Evolutionary conservation across 2,797 vertebrate species (phyloP), one percentile per base, ranked within the genome.

Genomic region (Pantherophis vulpinus): DNA sequence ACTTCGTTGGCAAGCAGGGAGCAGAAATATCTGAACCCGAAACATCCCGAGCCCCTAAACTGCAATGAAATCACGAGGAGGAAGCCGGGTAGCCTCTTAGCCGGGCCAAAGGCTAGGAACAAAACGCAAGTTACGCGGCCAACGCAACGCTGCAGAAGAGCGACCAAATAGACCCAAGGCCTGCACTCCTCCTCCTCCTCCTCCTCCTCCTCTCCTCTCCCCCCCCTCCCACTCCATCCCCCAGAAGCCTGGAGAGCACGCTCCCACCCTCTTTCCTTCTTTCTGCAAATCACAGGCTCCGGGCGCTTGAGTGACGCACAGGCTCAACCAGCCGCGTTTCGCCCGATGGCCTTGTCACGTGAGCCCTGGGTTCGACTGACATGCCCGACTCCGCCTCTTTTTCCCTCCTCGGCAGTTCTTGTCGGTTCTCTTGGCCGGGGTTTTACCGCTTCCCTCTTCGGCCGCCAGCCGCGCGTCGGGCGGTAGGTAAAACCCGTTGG

Each of bases 141-240:
- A 47, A 47, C 42, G 37, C 79, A 83, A 47, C 37, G 29, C 54
- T 20, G 7, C 54, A 20, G 1, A 4, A 32, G 55, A 56, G 55
- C 14, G 6, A 10, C 16, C 10, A 18, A 20, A 32, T 10, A 37
- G n/a, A 88, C 9, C 1, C 54, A 18, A 88, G 87, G 58, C 10
- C 56, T 83, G 42, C 79, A 32, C 13, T 23, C 16, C 87, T 51
- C 27, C 83, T 23, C 11, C 42, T 56, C n/a, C 10, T 29, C 7
- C 29, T 32, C 32, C 32, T 37, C 32, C 32, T 37, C 32, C n/a
- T n/a, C n/a, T n/a, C 5, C 37, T 27, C 9, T 25, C 27, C 20
- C 9, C 8, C 2, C 0, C 60, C 2, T 9, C 59, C 25, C 2
- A 1, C 1, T 3, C 70, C 70, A 42, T 23, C 0, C 37, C 42